Conservation (phyloP, 2,888 invertebrate genomes). For the Hypsopygia costalis region DNA sequence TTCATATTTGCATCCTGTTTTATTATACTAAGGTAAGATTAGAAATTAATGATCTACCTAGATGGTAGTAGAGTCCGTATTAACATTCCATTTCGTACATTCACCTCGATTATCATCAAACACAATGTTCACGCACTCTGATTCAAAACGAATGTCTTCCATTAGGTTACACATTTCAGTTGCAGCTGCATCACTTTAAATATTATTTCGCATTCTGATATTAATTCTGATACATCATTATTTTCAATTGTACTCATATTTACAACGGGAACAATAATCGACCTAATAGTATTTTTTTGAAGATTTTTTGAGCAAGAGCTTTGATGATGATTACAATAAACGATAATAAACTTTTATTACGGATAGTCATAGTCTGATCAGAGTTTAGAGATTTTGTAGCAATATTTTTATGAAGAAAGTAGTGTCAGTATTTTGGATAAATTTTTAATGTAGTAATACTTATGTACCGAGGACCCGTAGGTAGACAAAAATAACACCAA, state of each 20-base stretch:
- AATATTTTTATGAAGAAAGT: constrained; percentile 66
- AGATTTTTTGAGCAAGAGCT: constrained; percentile 38
- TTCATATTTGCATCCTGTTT: constrained; percentile 48
- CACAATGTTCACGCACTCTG: constrained; percentile 34
- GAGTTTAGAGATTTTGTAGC: constrained; percentile 62
- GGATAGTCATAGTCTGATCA: constrained; percentile 51
- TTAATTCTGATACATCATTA: constrained; percentile 23
- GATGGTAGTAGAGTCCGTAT: constrained; percentile 10
- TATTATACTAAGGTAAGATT: constrained; percentile 20
- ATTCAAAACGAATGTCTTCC: constrained; percentile 70
- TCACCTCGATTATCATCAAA: constrained; percentile 22
- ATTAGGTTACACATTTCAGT: constrained; percentile 59
- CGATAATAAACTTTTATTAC: constrained; percentile 37
- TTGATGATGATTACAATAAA: constrained; percentile 33
- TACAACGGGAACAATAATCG: constrained; percentile 66
- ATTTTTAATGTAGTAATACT: constrained; percentile 58
- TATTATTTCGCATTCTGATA: constrained; percentile 22
- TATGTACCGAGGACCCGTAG: constrained; percentile 62
- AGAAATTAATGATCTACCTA: constrained; percentile 20
- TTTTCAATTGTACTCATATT: constrained; percentile 29
- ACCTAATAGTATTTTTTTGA: constrained; percentile 64
- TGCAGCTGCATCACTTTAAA: constrained; percentile 9
- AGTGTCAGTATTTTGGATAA: constrained; percentile 72
- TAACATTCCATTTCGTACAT: constrained; percentile 52
- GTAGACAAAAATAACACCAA: constrained; percentile 71